Percentiles rank a stretch among this genome's conserved stretches.
Evolutionary conservation across 2,888 invertebrate species (phyloP).

Genomic region (Macaria liturata): DNA sequence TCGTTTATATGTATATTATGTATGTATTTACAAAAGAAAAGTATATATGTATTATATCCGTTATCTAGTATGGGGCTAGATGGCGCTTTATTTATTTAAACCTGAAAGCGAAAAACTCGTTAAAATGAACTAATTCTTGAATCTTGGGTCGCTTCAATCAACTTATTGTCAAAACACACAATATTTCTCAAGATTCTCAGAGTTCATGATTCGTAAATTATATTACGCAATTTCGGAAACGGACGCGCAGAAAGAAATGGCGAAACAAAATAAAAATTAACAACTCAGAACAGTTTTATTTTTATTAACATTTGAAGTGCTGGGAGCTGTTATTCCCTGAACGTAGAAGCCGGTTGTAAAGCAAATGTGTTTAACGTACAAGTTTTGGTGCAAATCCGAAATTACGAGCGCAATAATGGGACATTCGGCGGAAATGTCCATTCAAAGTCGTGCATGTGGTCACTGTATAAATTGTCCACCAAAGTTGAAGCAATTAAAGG

Average conservation of each 20-base stretch:
- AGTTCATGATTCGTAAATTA: constrained; percentile 9
- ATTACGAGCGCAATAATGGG: constrained; percentile 59
- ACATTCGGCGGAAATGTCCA: constrained; percentile 57
- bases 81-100: no score
- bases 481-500: constrained; percentile 29
- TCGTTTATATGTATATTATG: no score
- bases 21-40: no score
- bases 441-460: constrained; percentile 49
- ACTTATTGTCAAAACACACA: no score
- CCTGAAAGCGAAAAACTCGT: no score
- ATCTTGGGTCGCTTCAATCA: no score
- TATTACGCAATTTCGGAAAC: constrained; percentile 15
- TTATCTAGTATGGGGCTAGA: no score
- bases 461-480: constrained; percentile 24
- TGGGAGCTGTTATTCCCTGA: constrained; percentile 10
- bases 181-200: constrained; percentile 5
- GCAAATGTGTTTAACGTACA: constrained; percentile 35
- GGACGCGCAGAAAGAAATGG: constrained; percentile 9
- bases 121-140: no score
- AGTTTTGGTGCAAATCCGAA: constrained; percentile 54
- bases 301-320: constrained; percentile 21
- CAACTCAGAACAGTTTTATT: constrained; percentile 21
- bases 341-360: constrained; percentile 21
- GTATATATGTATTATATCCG: no score
- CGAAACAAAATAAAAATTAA: constrained; percentile 22